Base-by-base conservation (phyloP, 2,797 vertebrate genomes). In the Sternarchorhynchus goeldii region DNA sequence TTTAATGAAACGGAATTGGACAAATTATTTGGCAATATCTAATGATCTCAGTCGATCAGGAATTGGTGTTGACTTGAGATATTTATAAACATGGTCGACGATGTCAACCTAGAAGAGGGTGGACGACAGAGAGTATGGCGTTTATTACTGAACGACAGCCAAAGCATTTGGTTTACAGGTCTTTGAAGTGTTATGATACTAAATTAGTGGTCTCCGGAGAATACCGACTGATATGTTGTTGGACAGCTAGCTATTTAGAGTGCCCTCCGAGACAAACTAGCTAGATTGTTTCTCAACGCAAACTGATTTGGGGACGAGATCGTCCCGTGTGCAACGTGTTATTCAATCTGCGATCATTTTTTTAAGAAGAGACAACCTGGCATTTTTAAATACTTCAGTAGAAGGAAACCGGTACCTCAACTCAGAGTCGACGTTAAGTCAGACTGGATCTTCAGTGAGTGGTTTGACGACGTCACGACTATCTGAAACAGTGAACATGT, bases 151-250 rank as follows among this genome's bases (percentile, higher is more conserved):
- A 81, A 56, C 81, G 73, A 80, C 63, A 80, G 69, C 29, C 58
- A 75, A 81, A 76, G 78, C 82, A 81, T 45, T 78, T 50, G 80
- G 65, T 63, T 59, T 79, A 68, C 12, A 77, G 87, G 75, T 84
- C 82, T 25, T 21, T 84, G 81, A 78, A 80, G 66, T 87, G 89
- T 87, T 79, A 66, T 57, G 75, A 82, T 8, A 69, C 67, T 45
- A 82, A 85, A 25, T 66, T 81, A 17, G 83, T 88, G n/a, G 89
- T 89, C 59, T 90, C 90, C 1, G 91, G 91, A 91, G 91, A 91
- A 89, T 87, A 60, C 4, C 32, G 45, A 21, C 29, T 18, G n/a
- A 14, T 34, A 53, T 8, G 36, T 6, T 80, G 75, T 21, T 39
- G 10, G 60, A 34, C 50, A 57, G 3, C 0, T 84, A 66, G 8